Evolutionary conservation across 1,140 invertebrate species (phyloP).

Genomic region (Hirudo medicinalis): DNA sequence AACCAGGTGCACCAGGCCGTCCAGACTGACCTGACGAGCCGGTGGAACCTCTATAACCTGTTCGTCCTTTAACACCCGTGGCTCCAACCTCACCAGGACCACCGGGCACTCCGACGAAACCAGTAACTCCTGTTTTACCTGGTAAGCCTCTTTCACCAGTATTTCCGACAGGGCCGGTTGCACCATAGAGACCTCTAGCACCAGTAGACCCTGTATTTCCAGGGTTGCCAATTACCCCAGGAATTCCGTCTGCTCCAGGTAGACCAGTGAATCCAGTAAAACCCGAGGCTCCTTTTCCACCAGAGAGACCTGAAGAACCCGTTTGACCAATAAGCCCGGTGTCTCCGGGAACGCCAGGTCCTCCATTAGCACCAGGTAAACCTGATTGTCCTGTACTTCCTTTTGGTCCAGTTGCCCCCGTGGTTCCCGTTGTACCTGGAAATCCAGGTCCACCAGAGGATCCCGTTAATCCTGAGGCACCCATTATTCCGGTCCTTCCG

Average conservation of each 20-base stretch:
- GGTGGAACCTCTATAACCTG: conserved; percentile 7
- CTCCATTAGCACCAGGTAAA: not conserved
- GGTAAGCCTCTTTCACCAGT: not conserved
- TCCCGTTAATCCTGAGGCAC: conserved; percentile 5
- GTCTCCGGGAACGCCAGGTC: not conserved
- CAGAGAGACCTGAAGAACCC: not conserved
- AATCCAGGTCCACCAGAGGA: not conserved
- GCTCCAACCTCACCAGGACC: conserved; percentile 6
- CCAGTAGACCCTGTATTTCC: not conserved
- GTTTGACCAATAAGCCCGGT: not conserved
- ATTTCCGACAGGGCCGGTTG: not conserved
- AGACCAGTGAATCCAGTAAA: not conserved
- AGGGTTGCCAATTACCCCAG: not conserved
- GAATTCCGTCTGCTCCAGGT: not conserved
- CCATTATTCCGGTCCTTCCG: not conserved
- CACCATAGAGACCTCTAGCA: not conserved
- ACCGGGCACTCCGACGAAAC: not conserved
- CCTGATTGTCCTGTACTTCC: not conserved
- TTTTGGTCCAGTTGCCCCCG: not conserved
- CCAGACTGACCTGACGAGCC: conserved; percentile 4
- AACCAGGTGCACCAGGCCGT: not conserved
- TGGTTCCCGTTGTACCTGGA: not conserved
- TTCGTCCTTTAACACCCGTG: not conserved
- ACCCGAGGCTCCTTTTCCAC: not conserved
- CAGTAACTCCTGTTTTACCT: not conserved